Conservation (phyloP, 2,888 invertebrate species). For the Drosophila fungiperda region DNA sequence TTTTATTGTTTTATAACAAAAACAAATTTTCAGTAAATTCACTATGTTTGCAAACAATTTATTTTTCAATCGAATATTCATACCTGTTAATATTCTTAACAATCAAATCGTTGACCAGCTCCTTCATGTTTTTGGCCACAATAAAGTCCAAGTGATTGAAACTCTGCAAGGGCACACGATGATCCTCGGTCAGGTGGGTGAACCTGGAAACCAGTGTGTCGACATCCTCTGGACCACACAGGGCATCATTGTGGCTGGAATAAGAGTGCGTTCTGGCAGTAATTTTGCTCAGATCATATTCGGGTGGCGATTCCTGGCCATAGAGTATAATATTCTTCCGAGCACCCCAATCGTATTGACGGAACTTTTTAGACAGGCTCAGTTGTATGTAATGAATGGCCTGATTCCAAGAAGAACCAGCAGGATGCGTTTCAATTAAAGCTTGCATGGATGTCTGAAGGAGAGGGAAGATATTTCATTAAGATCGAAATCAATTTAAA, state of each 20-base stretch:
- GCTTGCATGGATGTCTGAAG: constrained; percentile 66
- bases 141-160: constrained; percentile 83
- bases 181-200: constrained; percentile 66
- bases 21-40: neutral
- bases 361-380: constrained; percentile 67
- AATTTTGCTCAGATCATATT: constrained; percentile 77
- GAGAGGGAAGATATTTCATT: neutral
- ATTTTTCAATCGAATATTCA: constrained; percentile 28
- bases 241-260: constrained; percentile 76
- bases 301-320: constrained; percentile 72
- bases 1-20: constrained; percentile 5
- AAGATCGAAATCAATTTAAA: neutral
- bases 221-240: constrained; percentile 79
- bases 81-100: constrained; percentile 59
- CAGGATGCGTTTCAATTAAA: constrained; percentile 80
- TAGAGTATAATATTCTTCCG: constrained; percentile 69
- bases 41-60: neutral
- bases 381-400: constrained; percentile 80
- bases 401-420: constrained; percentile 81
- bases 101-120: constrained; percentile 74
- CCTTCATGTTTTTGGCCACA: constrained; percentile 74
- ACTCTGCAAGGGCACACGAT: constrained; percentile 71
- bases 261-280: constrained; percentile 76
- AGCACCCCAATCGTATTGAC: constrained; percentile 79
- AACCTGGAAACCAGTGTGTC: constrained; percentile 65